These are phyloP conservation scores for Drosophila leonis DNA, from an alignment of 2,888 invertebrate genomes.

Conservation along the genomic window DNA sequence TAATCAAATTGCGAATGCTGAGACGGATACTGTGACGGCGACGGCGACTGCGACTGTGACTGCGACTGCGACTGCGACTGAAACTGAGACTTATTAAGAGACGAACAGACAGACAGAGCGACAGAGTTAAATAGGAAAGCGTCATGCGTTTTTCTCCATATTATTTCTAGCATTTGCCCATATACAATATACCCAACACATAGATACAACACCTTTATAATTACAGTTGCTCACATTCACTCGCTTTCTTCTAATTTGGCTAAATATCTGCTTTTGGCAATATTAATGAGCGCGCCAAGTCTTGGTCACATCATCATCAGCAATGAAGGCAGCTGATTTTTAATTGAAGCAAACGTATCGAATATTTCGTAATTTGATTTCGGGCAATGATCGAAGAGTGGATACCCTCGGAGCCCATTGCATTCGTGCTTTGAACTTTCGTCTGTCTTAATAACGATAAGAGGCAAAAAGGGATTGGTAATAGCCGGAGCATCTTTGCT, in stretches of 20 bases:
- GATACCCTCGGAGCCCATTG: too few relatives aligned
- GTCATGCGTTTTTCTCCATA: constrained; percentile 32
- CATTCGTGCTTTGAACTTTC: too few relatives aligned
- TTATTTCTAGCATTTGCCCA: constrained; percentile 44
- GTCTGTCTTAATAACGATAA: background rate
- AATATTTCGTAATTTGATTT: constrained; percentile 61
- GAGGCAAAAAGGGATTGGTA: background rate
- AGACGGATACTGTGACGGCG: constrained; percentile 10
- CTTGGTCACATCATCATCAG: constrained; percentile 62
- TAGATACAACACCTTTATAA: constrained; percentile 11
- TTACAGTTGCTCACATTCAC: constrained; percentile 38
- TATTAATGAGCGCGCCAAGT: constrained; percentile 51
- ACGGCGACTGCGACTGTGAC: constrained; percentile 50
- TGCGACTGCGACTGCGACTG: constrained; percentile 42
- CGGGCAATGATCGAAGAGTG: constrained; percentile 12
- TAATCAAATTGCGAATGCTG: constrained; percentile 75
- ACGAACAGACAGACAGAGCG: background rate
- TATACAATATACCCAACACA: constrained; percentile 18
- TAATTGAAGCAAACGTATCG: constrained; percentile 57
- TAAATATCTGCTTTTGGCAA: constrained; percentile 69
- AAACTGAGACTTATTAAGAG: constrained; percentile 17
- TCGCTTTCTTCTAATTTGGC: constrained; percentile 75
- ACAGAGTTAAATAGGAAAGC: constrained; percentile 22
- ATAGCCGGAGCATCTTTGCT: constrained; percentile 6
- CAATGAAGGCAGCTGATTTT: constrained; percentile 44